Conservation (phyloP, 2,888 invertebrate genomes). For the Campopleginae sp. region DNA sequence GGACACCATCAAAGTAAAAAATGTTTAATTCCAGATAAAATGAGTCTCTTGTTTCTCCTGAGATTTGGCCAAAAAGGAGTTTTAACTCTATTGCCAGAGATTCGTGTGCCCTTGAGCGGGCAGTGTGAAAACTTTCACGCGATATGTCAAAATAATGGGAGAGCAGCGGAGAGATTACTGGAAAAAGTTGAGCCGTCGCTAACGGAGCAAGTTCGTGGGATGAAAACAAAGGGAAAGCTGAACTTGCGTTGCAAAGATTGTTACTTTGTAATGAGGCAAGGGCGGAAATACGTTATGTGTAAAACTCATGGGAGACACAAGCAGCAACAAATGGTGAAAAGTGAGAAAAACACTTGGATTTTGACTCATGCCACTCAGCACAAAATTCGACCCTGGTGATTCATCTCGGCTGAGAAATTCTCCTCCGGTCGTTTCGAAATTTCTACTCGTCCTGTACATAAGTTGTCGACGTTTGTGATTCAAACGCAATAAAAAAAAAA, state of each 20-base stretch:
- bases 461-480: slow-evolving; percentile 35
- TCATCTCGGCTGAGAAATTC: background rate
- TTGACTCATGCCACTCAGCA: slow-evolving; percentile 91
- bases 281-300: slow-evolving; percentile 90
- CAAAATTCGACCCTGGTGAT: slow-evolving; percentile 85
- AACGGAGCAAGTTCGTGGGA: slow-evolving; percentile 85
- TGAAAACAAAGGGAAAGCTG: slow-evolving; percentile 90
- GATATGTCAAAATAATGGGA: slow-evolving; percentile 30
- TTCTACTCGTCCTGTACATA: slow-evolving; percentile 26
- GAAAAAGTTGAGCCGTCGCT: slow-evolving; percentile 67
- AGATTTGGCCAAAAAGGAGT: slow-evolving; percentile 40
- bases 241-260: slow-evolving; percentile 92
- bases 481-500: slow-evolving; percentile 45
- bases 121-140: slow-evolving; percentile 48
- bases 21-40: slow-evolving; percentile 46
- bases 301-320: slow-evolving; percentile 92
- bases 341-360: slow-evolving; percentile 90
- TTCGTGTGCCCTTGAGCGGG: background rate
- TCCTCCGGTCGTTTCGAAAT: slow-evolving; percentile 14
- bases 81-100: slow-evolving; percentile 20
- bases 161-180: background rate
- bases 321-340: slow-evolving; percentile 90
- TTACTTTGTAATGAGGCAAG: slow-evolving; percentile 89
- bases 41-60: slow-evolving; percentile 57
- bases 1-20: background rate